Evolutionary conservation across 1,140 invertebrate species (phyloP), one percentile per base, ranked within the genome.

Genomic region (Cyclargus thomasi): DNA sequence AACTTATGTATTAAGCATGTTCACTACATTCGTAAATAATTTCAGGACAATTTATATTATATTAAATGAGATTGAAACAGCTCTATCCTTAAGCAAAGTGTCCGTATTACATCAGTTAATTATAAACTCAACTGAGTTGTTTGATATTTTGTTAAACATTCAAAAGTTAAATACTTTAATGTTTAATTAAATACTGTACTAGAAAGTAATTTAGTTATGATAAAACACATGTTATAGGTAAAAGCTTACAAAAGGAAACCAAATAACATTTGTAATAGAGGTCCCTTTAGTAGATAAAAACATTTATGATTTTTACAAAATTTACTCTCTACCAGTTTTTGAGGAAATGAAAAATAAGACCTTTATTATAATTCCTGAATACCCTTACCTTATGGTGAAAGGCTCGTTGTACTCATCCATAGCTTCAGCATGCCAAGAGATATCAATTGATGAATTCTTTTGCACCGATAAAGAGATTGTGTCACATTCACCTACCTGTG

Each of bases 381-480:
- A 70, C 67, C 72, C 64, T 21, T 70, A 59, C 67, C 67, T 70
- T 57, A 64, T 70, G 62, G 72, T 62, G 62, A 73, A 70, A 66
- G 23, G 53, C 22, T 65, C 64, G 16, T 62, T 64, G 57, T 69
- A 65, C 53, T 57, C 17, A 57, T 23, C 66, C 39, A 59, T 63
- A 21, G 55, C 62, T n/a, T 62, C 57, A n/a, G 63, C 64, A 8
- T 69, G 68, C 22, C 20, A 69, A 47, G 57, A 59, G 18, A 53
- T 65, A 7, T 62, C 57, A 7, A 35, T 62, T 7, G 36, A 62
- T 14, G 23, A 69, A 23, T 65, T 65, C 20, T n/a, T 69, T 29
- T 69, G 68, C 21, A 59, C 67, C 11, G 55, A 29, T 10, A 55
- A 39, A n/a, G 64, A 69, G 14, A 20, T 69, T n/a, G 63, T 29